Conservation (phyloP, 2,888 invertebrate species). For the Dryocosmus kuriphilus region DNA sequence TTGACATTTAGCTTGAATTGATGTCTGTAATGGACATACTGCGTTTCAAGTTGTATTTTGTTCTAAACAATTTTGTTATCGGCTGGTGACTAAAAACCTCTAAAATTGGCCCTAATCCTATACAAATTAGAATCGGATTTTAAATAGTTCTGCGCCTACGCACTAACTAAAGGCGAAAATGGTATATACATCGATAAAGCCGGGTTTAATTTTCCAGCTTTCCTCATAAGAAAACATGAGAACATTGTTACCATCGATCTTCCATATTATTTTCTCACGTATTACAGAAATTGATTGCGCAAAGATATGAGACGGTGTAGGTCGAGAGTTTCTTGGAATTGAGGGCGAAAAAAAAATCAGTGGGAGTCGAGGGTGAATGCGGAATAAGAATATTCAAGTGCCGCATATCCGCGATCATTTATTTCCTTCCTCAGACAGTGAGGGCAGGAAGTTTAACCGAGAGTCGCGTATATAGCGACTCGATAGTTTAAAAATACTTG, state of each 20-base stretch:
- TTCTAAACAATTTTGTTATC: too few species aligned
- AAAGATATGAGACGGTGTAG: neutral
- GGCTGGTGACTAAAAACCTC: too few species aligned
- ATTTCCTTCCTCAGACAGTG: conserved; percentile 57
- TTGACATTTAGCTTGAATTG: conserved; percentile 5
- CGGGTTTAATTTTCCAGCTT: too few species aligned
- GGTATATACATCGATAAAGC: too few species aligned
- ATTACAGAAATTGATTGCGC: conserved; percentile 2
- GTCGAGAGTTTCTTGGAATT: neutral
- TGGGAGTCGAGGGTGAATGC: neutral
- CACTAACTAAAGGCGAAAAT: too few species aligned
- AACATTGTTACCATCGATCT: neutral
- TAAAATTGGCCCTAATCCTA: too few species aligned
- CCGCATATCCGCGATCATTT: conserved; percentile 13
- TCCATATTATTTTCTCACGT: neutral
- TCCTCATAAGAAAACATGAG: neutral
- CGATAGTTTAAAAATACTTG: conserved; percentile 66
- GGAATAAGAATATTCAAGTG: neutral
- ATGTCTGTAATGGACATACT: neutral
- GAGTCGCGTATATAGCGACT: conserved; percentile 59
- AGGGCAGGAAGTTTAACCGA: conserved; percentile 68
- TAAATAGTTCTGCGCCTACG: too few species aligned
- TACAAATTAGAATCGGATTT: too few species aligned
- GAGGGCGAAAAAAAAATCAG: neutral
- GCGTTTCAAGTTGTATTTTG: neutral